These are phyloP conservation scores for Halictus quadricinctus DNA, from an alignment of 2,888 invertebrate species.

Conservation along the genomic window DNA sequence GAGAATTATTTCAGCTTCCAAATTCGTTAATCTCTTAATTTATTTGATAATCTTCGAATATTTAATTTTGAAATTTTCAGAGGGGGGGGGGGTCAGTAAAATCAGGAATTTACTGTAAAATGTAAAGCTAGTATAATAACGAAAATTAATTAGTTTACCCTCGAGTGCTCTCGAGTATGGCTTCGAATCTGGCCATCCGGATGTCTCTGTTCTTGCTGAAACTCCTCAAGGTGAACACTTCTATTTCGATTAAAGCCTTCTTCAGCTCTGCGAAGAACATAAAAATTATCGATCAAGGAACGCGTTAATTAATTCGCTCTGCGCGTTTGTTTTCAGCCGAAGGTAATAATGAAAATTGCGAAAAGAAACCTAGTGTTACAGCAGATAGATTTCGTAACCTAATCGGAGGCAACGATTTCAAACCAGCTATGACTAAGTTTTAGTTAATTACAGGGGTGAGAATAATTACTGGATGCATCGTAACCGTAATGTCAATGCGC, in stretches of 20 bases:
- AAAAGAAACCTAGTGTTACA: background rate
- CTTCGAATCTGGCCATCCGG: slow-evolving; percentile 62
- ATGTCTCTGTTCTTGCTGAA: slow-evolving; percentile 63
- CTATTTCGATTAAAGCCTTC: slow-evolving; percentile 70
- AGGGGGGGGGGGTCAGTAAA: background rate
- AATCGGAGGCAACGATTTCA: slow-evolving; percentile 5
- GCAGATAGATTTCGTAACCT: background rate
- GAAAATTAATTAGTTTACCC: slow-evolving; percentile 65
- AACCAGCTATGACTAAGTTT: background rate
- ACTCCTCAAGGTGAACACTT: slow-evolving; percentile 54
- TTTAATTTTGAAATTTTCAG: background rate
- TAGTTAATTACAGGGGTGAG: background rate
- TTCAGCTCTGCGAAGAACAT: slow-evolving; percentile 70
- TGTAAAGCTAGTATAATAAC: background rate
- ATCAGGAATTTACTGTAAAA: background rate
- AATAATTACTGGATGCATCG: background rate
- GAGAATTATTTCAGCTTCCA: background rate
- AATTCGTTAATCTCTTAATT: background rate
- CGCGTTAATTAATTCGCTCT: background rate
- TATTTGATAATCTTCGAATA: background rate
- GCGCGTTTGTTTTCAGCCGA: too few species aligned
- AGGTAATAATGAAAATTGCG: background rate
- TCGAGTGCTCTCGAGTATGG: slow-evolving; percentile 51
- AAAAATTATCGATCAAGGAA: background rate
- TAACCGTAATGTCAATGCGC: background rate